phyloP scores from a whole-genome alignment of 2,113 vertebrate genomes.

The Colistium nudipinnis region DNA sequence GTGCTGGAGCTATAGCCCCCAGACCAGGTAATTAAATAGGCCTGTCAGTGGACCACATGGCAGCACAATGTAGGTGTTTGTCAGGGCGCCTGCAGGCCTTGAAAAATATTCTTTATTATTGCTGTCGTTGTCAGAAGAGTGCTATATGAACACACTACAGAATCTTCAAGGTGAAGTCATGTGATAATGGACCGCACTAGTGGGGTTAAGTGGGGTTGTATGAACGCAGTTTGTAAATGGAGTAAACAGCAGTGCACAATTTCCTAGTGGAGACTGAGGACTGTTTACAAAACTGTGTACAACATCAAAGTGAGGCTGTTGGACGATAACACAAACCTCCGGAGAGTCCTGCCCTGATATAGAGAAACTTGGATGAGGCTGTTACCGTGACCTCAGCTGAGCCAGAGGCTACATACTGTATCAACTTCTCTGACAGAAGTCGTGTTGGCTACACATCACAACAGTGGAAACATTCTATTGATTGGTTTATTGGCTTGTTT shows the following conservation, averaged over 20 bases:
- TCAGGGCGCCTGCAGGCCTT: too few relatives aligned
- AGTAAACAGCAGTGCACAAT: conserved; percentile 30
- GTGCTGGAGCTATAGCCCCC: conserved; percentile 72
- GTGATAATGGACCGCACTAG: neutral
- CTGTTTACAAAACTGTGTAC: conserved; percentile 26
- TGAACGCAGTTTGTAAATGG: conserved; percentile 25
- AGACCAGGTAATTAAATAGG: conserved; percentile 75
- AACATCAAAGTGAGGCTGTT: conserved; percentile 59
- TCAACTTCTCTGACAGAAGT: neutral
- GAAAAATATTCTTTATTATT: too few relatives aligned
- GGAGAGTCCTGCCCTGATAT: conserved; percentile 29
- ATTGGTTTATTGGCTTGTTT: neutral
- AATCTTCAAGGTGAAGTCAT: too few relatives aligned
- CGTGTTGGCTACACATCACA: neutral
- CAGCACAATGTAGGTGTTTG: too few relatives aligned
- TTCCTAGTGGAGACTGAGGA: conserved; percentile 40
- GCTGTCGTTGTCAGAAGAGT: too few relatives aligned
- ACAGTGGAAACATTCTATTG: neutral
- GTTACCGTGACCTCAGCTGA: conserved; percentile 29
- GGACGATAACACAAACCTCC: conserved; percentile 46
- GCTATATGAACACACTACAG: too few relatives aligned
- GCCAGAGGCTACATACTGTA: neutral
- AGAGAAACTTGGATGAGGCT: conserved; percentile 16
- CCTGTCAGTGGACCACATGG: too few relatives aligned
- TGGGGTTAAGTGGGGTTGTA: too few relatives aligned